Base-by-base conservation (phyloP, 2,888 invertebrate species). In the Spialia ferax region DNA sequence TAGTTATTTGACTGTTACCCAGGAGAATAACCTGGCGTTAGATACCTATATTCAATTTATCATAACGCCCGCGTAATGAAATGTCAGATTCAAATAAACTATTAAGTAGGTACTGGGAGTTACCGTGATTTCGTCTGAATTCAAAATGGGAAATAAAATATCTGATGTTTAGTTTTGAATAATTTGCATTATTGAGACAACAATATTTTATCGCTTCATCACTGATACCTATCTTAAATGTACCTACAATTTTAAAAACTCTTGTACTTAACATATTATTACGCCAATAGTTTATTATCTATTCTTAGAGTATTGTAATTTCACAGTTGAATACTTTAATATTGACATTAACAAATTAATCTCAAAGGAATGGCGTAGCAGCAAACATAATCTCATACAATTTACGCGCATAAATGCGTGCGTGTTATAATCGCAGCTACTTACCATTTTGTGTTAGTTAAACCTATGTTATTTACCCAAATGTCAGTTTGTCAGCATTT, bases 401-500 rank as follows among this genome's bases (percentile, higher is more conserved):
- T 48, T 45, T 18, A 45, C 45, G 45, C 54, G 42, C 32, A 35
- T 20, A 29, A 59, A 59, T 65, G 65, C 57, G 57, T 57, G 50
- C 48, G 48, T 29, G 52, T 59, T 64, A 32, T 59, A 45, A 29
- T n/a, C 63, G 15, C 6, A 2, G 29, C 1, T 11, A 32, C 48
- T 56, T 64, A 45, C 63, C 32, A 64, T 48, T 22, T 63, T 54
- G 56, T 63, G 63, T 64, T 26, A 8, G n/a, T 35, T 15, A 22
- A 62, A 35, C 57, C 70, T 71, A 60, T 65, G 69, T 65, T 67
- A 70, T 71, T 71, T 62, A 71, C 69, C 60, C 42, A 75, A 75
- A 75, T 75, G 73, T 67, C 75, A 73, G 70, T 69, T 71, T 68
- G 68, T 69, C 69, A 70, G 69, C 71, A 66, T 68, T 57, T 56